A percentile compares a stretch with the other conserved stretches of the same genome.
These are phyloP conservation scores for Syngnathus scovelli DNA, from an alignment of 2,113 vertebrate species.

Conservation along the genomic window DNA sequence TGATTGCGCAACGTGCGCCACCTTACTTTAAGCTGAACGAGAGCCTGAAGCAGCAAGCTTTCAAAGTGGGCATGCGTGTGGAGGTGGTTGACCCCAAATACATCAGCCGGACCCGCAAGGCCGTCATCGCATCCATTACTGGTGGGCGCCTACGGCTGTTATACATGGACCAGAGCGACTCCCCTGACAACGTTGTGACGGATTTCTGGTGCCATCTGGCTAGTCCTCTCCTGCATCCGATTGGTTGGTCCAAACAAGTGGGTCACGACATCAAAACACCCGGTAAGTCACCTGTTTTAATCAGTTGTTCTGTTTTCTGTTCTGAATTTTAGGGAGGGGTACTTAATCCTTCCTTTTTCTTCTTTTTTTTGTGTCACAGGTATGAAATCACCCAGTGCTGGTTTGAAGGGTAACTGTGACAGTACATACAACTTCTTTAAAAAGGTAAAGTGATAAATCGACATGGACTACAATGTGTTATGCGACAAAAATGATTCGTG, in stretches of 20 bases:
- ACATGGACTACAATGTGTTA: not conserved
- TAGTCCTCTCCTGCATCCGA: conserved; percentile 87
- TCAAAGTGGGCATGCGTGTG: conserved; percentile 83
- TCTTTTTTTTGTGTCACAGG: conserved; percentile 12
- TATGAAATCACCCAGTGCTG: not conserved
- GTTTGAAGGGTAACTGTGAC: conserved; percentile 73
- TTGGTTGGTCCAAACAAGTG: conserved; percentile 87
- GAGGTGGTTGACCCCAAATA: conserved; percentile 89
- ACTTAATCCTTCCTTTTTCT: not conserved
- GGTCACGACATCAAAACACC: conserved; percentile 79
- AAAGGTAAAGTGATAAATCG: conserved; percentile 33
- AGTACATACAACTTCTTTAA: conserved; percentile 76
- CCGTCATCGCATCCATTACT: conserved; percentile 77
- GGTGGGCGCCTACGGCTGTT: conserved; percentile 88
- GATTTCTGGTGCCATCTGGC: conserved; percentile 96
- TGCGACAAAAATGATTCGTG: not conserved
- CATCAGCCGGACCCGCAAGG: conserved; percentile 80
- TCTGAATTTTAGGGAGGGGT: too few species aligned
- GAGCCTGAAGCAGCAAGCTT: conserved; percentile 76
- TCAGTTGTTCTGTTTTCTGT: too few species aligned
- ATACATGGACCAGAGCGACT: conserved; percentile 78
- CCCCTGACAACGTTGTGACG: conserved; percentile 35
- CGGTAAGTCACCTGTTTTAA: conserved; percentile 54
- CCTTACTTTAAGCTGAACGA: conserved; percentile 79
- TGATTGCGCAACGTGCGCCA: not conserved